Percentiles rank a stretch among this genome's conserved stretches.
Evolutionary conservation across 2,113 vertebrate genomes (phyloP).

Genomic region (Microcebus ravelobensis): DNA sequence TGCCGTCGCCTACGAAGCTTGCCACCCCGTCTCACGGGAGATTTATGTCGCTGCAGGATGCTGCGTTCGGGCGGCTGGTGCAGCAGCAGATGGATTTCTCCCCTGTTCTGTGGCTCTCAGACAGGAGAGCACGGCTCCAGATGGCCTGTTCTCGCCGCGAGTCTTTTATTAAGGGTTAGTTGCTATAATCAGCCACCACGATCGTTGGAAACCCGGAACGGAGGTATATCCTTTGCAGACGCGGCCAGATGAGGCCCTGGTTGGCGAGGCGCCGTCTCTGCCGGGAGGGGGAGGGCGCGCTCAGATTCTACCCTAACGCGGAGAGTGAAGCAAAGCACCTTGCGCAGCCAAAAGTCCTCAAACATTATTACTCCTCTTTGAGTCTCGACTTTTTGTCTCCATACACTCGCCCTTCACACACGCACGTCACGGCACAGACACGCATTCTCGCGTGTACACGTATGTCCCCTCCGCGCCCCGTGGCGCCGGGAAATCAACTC

Average conservation of each 20-base stretch:
- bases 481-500: neutral
- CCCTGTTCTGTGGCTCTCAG: neutral
- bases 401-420: fast-evolving
- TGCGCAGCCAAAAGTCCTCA: neutral
- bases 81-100: neutral
- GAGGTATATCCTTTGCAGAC: neutral
- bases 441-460: fast-evolving
- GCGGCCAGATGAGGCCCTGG: fast-evolving
- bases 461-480: fast-evolving
- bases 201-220: neutral
- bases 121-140: neutral
- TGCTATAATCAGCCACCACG: fast-evolving
- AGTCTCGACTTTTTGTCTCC: fast-evolving
- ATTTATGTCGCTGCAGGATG: constrained; percentile 55
- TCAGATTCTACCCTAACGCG: fast-evolving
- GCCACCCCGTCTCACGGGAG: neutral
- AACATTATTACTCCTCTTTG: fast-evolving
- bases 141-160: fast-evolving
- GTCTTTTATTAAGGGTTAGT: neutral
- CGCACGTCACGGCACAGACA: no score
- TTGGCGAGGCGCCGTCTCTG: neutral
- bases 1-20: constrained; percentile 23
- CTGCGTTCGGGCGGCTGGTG: neutral
- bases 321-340: fast-evolving
- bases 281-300: fast-evolving